Base-by-base conservation (phyloP, 1,140 invertebrate genomes). In the Solenopsis fugax region DNA sequence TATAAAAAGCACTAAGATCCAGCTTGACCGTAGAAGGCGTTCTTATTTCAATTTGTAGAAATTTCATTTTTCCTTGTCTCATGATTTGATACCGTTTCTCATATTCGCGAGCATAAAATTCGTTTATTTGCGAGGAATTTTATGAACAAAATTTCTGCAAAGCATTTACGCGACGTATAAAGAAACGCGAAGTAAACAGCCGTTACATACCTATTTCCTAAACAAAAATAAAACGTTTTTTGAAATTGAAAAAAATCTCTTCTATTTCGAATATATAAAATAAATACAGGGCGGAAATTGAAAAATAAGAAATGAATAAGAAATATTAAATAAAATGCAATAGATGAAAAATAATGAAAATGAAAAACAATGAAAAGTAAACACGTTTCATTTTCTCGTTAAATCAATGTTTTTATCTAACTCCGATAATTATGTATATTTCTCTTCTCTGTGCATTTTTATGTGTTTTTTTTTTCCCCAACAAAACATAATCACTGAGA, bases 291-390 rank as follows among this genome's bases (percentile, higher is more conserved):
- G 9, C 41, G 24, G 7, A 1, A 29, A 73, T 52, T 29, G 18
- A 6, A 56, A 69, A 75, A 56, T 75, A 3, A 37, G n/a, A 56
- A 37, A 37, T 58, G 4, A n/a, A 24, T 56, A 54, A 56, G n/a
- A 75, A 75, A 58, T 75, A 58, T 75, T 16, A 24, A 58, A 75
- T 75, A 75, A 56, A 75, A 48, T 16, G 21, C 6, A 12, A 71
- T 72, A 29, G 29, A 52, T 48, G 21, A 48, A 24, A 71, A 71
- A 2, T 29, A 29, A 29, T 29, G 29, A 29, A 29, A 29, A 29
- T 29, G n/a, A n/a, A n/a, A n/a, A n/a, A 48, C n/a, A 12, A 67
- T 34, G 16, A 52, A 72, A 72, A 16, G 3, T 37, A 65, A 65
- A 18, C 3, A 50, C 7, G 7, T 71, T 52, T 69, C 45, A 16